Conservation (phyloP, 2,797 vertebrate species). For the Adelosebastes latens region DNA sequence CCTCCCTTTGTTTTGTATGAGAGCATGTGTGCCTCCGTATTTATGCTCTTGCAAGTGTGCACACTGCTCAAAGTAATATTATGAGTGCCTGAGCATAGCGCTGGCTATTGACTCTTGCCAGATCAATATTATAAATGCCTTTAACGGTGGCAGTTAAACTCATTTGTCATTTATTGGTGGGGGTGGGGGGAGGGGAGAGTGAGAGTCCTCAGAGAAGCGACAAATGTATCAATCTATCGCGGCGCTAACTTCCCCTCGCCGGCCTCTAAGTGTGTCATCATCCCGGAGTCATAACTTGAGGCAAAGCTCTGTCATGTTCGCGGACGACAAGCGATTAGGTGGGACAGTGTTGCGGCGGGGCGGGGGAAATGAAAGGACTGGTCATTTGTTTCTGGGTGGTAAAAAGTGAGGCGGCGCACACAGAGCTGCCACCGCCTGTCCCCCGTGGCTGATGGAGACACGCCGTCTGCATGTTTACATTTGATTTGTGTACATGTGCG, state of each 20-base stretch:
- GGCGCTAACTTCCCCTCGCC: conserved; percentile 63
- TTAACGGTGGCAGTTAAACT: conserved; percentile 86
- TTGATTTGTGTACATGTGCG: conserved; percentile 65
- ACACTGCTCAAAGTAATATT: conserved; percentile 90
- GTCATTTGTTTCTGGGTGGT: conserved; percentile 73
- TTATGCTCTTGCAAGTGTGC: conserved; percentile 57
- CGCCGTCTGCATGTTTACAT: conserved; percentile 65
- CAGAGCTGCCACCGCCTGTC: conserved; percentile 49
- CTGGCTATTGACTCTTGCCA: conserved; percentile 89
- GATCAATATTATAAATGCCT: conserved; percentile 89
- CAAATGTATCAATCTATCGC: conserved; percentile 84
- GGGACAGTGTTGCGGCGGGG: conserved; percentile 50
- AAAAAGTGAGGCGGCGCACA: conserved; percentile 39
- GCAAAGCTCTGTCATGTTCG: conserved; percentile 72
- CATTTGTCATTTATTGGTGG: conserved; percentile 90
- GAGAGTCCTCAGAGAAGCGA: conserved; percentile 80
- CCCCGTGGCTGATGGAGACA: conserved; percentile 63
- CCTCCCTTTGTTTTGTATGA: conserved; percentile 40
- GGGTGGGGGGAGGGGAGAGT: conserved; percentile 13
- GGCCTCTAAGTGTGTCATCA: conserved; percentile 76
- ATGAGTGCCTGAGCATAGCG: conserved; percentile 89
- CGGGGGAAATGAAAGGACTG: conserved; percentile 53
- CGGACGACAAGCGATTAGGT: conserved; percentile 69
- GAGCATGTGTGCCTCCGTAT: conserved; percentile 29
- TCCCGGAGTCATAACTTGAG: conserved; percentile 74